Evolutionary conservation across 2,113 vertebrate genomes (phyloP).

Genomic region (Emydocephalus ijimae): DNA sequence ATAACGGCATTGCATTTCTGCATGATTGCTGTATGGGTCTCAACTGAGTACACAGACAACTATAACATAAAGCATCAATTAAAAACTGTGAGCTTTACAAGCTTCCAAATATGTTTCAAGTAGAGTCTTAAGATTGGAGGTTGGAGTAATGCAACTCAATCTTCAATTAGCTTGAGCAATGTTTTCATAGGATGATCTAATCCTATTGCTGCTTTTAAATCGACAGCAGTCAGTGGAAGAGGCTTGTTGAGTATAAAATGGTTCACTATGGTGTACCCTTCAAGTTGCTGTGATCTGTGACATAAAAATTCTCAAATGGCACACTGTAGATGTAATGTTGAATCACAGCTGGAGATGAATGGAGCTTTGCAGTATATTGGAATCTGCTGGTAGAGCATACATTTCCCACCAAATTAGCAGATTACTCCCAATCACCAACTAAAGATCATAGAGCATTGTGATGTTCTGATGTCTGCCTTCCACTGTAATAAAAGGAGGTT

Average conservation of each 20-base stretch:
- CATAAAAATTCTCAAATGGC: neutral
- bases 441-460: neutral
- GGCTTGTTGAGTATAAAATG: neutral
- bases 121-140: neutral
- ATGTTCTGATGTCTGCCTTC: neutral
- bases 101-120: neutral
- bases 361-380: neutral
- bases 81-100: neutral
- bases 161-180: neutral
- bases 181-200: neutral
- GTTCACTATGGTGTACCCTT: neutral
- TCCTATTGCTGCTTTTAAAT: neutral
- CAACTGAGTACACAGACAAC: neutral
- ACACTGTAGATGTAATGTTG: neutral
- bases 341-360: neutral
- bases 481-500: neutral
- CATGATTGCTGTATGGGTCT: neutral
- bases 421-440: neutral
- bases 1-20: neutral
- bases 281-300: neutral
- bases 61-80: neutral
- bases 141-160: neutral
- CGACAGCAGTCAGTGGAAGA: neutral
- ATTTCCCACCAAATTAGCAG: neutral
- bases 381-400: neutral